These are phyloP conservation scores for Morelia viridis DNA, from an alignment of 2,797 vertebrate genomes.

Conservation along the genomic window DNA sequence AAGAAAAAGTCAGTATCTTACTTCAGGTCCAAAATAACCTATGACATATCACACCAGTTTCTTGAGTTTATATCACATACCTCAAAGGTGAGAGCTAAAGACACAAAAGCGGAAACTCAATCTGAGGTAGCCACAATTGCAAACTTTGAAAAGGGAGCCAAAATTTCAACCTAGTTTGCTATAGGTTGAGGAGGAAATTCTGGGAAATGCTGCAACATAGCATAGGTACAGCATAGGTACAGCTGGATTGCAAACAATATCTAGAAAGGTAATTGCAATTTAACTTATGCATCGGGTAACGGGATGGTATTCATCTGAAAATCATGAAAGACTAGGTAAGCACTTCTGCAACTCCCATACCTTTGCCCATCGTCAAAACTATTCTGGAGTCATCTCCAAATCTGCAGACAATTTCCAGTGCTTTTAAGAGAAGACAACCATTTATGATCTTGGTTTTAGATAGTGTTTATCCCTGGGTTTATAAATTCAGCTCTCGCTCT, in stretches of 20 bases:
- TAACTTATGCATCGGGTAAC: background rate
- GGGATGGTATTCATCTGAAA: background rate
- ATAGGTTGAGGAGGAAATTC: background rate
- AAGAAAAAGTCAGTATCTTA: background rate
- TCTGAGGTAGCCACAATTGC: background rate
- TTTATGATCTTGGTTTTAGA: conserved; percentile 39
- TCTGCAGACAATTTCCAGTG: conserved; percentile 3
- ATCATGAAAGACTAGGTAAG: background rate
- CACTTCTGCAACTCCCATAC: background rate
- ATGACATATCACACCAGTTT: background rate
- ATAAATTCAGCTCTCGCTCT: conserved; percentile 48
- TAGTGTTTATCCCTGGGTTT: conserved; percentile 38
- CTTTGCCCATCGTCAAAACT: background rate
- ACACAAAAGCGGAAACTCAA: background rate
- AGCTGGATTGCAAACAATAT: background rate
- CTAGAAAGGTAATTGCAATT: background rate
- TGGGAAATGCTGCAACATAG: background rate
- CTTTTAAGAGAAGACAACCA: conserved; percentile 31
- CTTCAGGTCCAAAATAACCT: background rate
- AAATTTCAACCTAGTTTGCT: background rate
- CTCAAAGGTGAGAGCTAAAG: background rate
- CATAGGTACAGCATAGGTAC: background rate
- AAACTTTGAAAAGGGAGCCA: background rate
- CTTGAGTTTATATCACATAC: background rate
- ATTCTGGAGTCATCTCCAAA: background rate